phyloP scores from a whole-genome alignment of 2,113 vertebrate species.

The Engystomops pustulosus region DNA sequence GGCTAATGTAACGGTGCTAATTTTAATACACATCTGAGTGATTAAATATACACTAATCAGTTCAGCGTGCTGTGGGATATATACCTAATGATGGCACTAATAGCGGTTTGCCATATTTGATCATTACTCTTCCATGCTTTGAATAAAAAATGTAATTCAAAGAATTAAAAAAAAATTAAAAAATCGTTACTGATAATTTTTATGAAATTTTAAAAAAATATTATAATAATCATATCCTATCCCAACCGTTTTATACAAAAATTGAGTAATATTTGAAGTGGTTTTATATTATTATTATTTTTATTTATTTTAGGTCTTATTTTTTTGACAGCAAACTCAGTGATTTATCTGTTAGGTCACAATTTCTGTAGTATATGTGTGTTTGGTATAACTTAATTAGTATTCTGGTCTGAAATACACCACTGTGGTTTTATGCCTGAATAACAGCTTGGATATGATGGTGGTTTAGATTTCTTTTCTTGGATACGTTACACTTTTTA shows the following conservation, averaged over 20 bases:
- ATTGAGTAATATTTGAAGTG: no score
- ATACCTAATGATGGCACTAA: conserved; percentile 52
- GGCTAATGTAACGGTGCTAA: conserved; percentile 63
- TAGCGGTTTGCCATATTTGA: background rate
- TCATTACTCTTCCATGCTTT: conserved; percentile 1
- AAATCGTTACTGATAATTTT: background rate
- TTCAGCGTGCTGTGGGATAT: conserved; percentile 67
- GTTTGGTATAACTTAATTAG: background rate
- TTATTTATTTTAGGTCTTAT: background rate
- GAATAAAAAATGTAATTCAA: background rate
- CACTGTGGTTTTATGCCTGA: conserved; percentile 1
- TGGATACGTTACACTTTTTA: background rate
- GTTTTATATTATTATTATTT: background rate
- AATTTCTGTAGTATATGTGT: background rate
- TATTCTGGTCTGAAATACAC: background rate
- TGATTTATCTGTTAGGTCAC: background rate
- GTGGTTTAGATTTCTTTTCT: background rate
- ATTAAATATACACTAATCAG: conserved; percentile 72
- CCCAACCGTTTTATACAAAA: background rate
- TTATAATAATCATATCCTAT: no score
- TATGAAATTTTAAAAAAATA: background rate
- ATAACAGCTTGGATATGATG: background rate
- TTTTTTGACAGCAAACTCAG: background rate
- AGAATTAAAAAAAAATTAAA: background rate
- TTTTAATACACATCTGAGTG: conserved; percentile 70